phyloP scores from a whole-genome alignment of 2,888 invertebrate species.

The Macrostomum cliftonense region DNA sequence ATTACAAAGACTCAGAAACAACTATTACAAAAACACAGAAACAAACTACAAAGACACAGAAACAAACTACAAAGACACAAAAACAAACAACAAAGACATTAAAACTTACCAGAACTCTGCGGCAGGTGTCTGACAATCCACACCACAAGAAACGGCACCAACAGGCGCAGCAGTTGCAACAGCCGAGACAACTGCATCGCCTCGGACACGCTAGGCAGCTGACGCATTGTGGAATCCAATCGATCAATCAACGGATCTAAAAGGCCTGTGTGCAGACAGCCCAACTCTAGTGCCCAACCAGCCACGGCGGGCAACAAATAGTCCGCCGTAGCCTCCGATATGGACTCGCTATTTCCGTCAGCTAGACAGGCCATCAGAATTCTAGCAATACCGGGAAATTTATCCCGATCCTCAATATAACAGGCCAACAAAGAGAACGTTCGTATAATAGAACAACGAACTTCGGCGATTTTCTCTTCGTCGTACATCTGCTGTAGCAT shows the following conservation, averaged over 20 bases:
- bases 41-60: too few relatives aligned
- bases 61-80: too few relatives aligned
- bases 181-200: too few relatives aligned
- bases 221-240: slow-evolving; percentile 16
- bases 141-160: too few relatives aligned
- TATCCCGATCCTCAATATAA: slow-evolving; percentile 49
- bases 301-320: slow-evolving; percentile 48
- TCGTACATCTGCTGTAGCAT: slow-evolving; percentile 53
- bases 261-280: slow-evolving; percentile 38
- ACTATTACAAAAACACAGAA: too few relatives aligned
- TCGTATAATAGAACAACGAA: slow-evolving; percentile 46
- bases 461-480: slow-evolving; percentile 48
- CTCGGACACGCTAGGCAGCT: too few relatives aligned
- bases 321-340: slow-evolving; percentile 41
- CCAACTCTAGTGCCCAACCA: slow-evolving; percentile 45
- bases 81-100: too few relatives aligned
- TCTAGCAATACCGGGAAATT: slow-evolving; percentile 38
- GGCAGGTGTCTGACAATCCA: too few relatives aligned
- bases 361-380: background rate
- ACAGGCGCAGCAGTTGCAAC: too few relatives aligned
- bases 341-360: background rate
- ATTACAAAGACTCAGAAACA: too few relatives aligned
- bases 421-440: slow-evolving; percentile 47
- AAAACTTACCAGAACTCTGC: too few relatives aligned
- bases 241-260: slow-evolving; percentile 25